These are phyloP conservation scores for Scatophagus argus DNA, from an alignment of 2,113 vertebrate genomes.

Conservation along the genomic window DNA sequence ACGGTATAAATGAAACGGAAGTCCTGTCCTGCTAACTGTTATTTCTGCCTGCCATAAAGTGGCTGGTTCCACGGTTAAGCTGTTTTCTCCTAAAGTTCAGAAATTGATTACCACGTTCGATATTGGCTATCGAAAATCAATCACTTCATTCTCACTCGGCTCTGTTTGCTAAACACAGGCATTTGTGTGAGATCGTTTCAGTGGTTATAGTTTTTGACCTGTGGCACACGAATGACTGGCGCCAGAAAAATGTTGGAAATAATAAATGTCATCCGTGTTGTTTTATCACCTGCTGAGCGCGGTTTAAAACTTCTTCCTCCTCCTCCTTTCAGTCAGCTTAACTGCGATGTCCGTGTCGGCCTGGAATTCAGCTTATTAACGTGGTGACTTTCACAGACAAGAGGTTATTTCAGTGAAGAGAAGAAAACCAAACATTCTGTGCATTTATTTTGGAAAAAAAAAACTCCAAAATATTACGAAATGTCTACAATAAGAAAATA, in stretches of 20 bases:
- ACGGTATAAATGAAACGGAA: background rate
- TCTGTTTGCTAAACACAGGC: conserved; percentile 62
- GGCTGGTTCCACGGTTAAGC: conserved; percentile 45
- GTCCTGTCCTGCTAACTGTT: background rate
- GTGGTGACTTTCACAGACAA: background rate
- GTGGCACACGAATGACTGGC: conserved; percentile 25
- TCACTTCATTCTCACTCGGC: conserved; percentile 54
- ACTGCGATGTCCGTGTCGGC: conserved; percentile 11
- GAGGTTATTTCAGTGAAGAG: background rate
- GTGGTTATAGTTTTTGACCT: conserved; percentile 50
- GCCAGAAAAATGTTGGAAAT: conserved; percentile 12
- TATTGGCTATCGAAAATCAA: conserved; percentile 77
- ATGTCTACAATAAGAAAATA: no score
- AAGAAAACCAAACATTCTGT: background rate
- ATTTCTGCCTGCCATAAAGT: conserved; percentile 50
- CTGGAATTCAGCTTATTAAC: conserved; percentile 6
- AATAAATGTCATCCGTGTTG: conserved; percentile 35
- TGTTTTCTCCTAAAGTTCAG: conserved; percentile 50
- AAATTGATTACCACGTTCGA: conserved; percentile 65
- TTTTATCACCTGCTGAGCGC: conserved; percentile 43
- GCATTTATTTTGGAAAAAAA: background rate
- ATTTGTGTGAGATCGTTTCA: conserved; percentile 51
- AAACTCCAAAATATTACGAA: no score
- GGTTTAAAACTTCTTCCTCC: background rate
- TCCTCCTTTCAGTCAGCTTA: conserved; percentile 20